These are phyloP conservation scores for Macrobrachium rosenbergii DNA, from an alignment of 1,140 invertebrate genomes.

Conservation along the genomic window DNA sequence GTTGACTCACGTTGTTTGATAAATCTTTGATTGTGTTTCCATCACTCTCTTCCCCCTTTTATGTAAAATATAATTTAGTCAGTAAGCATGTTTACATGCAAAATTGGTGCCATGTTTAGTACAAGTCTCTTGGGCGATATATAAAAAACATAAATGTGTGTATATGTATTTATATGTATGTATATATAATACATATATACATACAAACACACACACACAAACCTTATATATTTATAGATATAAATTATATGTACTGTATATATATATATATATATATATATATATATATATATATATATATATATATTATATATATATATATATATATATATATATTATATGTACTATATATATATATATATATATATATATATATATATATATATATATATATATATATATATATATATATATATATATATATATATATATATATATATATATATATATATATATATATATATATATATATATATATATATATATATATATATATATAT, in stretches of 20 bases:
- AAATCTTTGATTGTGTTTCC: too few species aligned
- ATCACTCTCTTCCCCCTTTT: too few species aligned
- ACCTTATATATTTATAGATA: neutral
- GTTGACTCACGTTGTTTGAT: too few species aligned
- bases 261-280: constrained; percentile 14
- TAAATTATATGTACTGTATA: neutral
- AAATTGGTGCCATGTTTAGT: too few species aligned
- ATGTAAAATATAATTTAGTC: too few species aligned
- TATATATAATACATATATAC: neutral
- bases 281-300: constrained; percentile 14
- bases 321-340: too few species aligned
- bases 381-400: constrained; percentile 14
- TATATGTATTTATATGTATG: constrained; percentile 1
- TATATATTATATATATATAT: neutral
- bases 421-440: constrained; percentile 13
- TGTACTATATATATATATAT: too few species aligned
- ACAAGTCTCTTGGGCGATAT: too few species aligned
- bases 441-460: constrained; percentile 17
- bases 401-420: constrained; percentile 17
- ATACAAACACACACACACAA: neutral
- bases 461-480: constrained; percentile 14
- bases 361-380: neutral
- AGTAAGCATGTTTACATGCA: too few species aligned
- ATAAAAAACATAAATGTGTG: too few species aligned
- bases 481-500: too few species aligned